Evolutionary conservation across 2,888 invertebrate genomes (phyloP).

Genomic region (Pterostichus madidus): DNA sequence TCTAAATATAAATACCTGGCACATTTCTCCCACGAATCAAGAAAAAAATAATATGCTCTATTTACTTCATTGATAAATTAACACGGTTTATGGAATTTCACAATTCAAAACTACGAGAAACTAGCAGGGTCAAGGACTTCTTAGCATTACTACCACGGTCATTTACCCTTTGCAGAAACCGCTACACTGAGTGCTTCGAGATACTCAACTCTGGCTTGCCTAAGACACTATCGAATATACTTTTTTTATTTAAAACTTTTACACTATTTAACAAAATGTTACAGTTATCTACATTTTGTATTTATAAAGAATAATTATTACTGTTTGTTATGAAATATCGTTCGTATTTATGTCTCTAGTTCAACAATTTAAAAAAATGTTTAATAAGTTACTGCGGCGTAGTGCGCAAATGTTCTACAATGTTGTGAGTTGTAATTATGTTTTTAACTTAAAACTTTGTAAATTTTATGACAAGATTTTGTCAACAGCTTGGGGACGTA

Average conservation of each 20-base stretch:
- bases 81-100: not conserved
- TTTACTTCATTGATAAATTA: conserved; percentile 35
- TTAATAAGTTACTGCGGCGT: not conserved
- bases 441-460: too few relatives aligned
- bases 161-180: conserved; percentile 61
- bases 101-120: conserved; percentile 34
- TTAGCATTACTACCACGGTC: conserved; percentile 40
- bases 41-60: conserved; percentile 31
- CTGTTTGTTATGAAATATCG: conserved; percentile 19
- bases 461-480: too few relatives aligned
- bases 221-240: conserved; percentile 4
- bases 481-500: not conserved
- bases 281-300: not conserved
- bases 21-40: not conserved
- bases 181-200: conserved; percentile 31
- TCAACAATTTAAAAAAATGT: not conserved
- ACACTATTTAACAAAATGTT: not conserved
- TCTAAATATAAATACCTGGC: conserved; percentile 33
- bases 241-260: conserved; percentile 4
- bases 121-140: conserved; percentile 60
- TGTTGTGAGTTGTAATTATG: too few relatives aligned
- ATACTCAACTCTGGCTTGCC: not conserved
- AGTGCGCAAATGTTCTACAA: not conserved
- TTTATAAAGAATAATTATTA: not conserved
- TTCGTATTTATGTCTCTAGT: too few relatives aligned